Evolutionary conservation across 2,113 vertebrate species (phyloP).

Genomic region (Holacanthus passer): DNA sequence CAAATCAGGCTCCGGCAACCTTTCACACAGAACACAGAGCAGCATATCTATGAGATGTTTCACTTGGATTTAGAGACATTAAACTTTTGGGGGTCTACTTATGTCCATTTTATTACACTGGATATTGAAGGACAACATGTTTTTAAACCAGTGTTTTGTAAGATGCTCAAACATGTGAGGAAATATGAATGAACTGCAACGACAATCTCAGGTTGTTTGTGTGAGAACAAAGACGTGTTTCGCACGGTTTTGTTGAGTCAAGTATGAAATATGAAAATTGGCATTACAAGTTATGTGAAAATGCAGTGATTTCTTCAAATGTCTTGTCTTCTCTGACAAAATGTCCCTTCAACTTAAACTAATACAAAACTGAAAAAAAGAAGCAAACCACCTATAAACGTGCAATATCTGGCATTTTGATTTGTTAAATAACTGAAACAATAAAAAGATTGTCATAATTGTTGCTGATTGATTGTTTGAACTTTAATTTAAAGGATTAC

Average conservation of each 20-base stretch:
- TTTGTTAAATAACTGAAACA: background rate
- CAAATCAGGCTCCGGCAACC: constrained; percentile 28
- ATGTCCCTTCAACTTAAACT: background rate
- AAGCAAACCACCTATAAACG: background rate
- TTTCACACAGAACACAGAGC: constrained; percentile 9
- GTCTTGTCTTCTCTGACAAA: background rate
- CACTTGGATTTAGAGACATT: background rate
- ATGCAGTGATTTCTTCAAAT: background rate
- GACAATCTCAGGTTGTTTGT: background rate
- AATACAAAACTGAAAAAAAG: background rate
- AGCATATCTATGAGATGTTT: background rate
- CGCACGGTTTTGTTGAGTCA: background rate
- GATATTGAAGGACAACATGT: background rate
- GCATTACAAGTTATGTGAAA: background rate
- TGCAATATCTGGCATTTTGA: background rate
- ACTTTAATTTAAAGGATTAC: background rate
- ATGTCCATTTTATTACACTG: background rate
- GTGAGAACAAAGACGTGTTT: background rate
- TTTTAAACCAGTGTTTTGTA: background rate
- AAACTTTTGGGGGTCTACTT: background rate
- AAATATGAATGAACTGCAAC: background rate
- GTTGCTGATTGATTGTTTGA: background rate
- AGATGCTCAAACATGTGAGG: background rate
- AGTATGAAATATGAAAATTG: background rate
- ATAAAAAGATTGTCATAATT: background rate